Evolutionary conservation across 2,888 invertebrate genomes (phyloP).

Genomic region (Ommatoiulus sabulosus): DNA sequence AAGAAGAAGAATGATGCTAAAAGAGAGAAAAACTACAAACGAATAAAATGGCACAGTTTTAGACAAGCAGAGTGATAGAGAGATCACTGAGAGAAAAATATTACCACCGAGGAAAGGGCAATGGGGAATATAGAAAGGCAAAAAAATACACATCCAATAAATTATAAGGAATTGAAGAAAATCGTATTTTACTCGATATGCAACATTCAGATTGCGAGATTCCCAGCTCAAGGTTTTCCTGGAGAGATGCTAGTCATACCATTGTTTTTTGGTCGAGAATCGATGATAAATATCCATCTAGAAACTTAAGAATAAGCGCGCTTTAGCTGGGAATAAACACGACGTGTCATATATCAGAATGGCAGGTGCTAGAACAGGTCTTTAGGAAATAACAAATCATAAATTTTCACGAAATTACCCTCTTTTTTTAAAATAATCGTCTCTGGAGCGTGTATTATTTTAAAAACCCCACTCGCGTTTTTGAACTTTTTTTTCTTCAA

Average conservation of each 20-base stretch:
- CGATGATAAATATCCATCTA: conserved; percentile 24
- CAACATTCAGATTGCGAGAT: conserved; percentile 22
- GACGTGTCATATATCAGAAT: neutral
- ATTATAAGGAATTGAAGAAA: conserved; percentile 43
- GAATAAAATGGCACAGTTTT: conserved; percentile 49
- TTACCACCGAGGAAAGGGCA: conserved; percentile 31
- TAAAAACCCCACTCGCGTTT: neutral
- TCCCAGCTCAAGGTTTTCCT: neutral
- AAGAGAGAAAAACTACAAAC: conserved; percentile 49
- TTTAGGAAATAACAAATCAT: conserved; percentile 9
- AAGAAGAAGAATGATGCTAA: conserved; percentile 24
- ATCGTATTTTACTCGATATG: conserved; percentile 43
- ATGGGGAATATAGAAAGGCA: conserved; percentile 13
- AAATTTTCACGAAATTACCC: neutral
- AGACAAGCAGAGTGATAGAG: conserved; percentile 43
- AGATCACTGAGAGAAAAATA: conserved; percentile 36
- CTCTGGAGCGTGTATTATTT: neutral
- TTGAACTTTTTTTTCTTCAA: neutral
- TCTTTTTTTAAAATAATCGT: neutral
- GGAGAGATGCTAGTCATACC: neutral
- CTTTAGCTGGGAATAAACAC: neutral
- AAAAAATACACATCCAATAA: conserved; percentile 39
- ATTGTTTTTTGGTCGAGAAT: neutral
- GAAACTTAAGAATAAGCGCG: conserved; percentile 16
- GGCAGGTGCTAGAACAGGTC: neutral